Evolutionary conservation across 2,888 invertebrate genomes (phyloP), one percentile per base, ranked within the genome.

Genomic region (Ophonus ardosiacus): DNA sequence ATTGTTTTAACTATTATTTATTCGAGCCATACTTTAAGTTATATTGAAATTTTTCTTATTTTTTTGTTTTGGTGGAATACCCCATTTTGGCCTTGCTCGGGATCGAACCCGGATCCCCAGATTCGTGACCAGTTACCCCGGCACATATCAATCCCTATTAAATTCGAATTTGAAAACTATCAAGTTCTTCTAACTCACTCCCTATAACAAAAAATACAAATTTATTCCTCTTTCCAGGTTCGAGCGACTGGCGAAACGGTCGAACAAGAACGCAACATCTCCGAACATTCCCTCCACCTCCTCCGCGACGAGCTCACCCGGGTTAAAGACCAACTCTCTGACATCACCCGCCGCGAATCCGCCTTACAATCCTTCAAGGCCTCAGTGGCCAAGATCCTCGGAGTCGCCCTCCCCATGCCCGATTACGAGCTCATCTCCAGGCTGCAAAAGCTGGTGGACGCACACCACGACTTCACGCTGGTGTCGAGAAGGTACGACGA

Each of bases 391-490:
- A 93, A 93, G 88, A 91, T 94, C 79, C 89, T 94, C 10, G 93
- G 93, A 0, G 92, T 93, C 71, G 91, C 92, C 4, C 85, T 90
- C 43, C 93, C 93, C 63, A 92, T 93, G 86, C 93, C 93, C 4
- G 92, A 92, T 87, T 94, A 94, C 89, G 94, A 94, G 89, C 91
- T 94, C 56, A 92, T 94, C 86, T 92, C 93, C 21, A 92, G 96
- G 0, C 92, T 97, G 31, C 97, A 97, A 90, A 97, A 97, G 90
- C 92, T 97, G 87, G 96, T 97, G 79, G 96, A 96, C 87, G 97
- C 97, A 0, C 97, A 97, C 90, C 96, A 97, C 88, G 97, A 97
- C 91, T 97, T 97, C 90, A 96, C 97, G 0, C 91, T 96, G 88
- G 94, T 97, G 4, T 97, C 97, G 3, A 93, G 96, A 6, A 93